phyloP scores from a whole-genome alignment of 2,888 invertebrate genomes.

The Cryptosula pallasiana region DNA sequence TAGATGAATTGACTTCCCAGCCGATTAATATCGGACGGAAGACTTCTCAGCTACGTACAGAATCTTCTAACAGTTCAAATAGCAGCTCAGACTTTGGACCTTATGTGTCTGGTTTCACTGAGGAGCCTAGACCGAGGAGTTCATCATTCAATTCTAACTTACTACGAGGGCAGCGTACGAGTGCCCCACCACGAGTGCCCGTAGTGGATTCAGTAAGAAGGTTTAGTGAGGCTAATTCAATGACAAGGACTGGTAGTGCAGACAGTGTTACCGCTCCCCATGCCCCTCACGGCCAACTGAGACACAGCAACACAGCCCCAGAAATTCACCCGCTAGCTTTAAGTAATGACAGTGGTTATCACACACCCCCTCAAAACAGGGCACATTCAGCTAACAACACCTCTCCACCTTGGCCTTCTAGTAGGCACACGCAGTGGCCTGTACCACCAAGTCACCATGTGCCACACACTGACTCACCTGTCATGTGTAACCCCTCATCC shows the following conservation, averaged over 20 bases:
- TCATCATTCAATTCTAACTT: conserved; percentile 8
- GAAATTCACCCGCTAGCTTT: background rate
- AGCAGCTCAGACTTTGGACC: conserved; percentile 7
- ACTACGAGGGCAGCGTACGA: background rate
- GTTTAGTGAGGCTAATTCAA: background rate
- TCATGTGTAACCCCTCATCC: background rate
- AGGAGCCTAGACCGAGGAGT: background rate
- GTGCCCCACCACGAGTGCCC: background rate
- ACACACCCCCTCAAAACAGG: conserved; percentile 16
- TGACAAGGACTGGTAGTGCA: background rate
- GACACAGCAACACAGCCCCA: conserved; percentile 4
- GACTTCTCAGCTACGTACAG: background rate
- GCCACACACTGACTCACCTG: background rate
- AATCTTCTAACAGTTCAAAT: background rate
- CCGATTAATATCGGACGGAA: background rate
- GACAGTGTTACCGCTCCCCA: background rate
- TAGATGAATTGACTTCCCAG: conserved; percentile 1
- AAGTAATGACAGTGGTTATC: conserved; percentile 18
- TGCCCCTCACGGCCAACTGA: background rate
- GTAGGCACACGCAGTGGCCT: background rate
- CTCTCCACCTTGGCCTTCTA: conserved; percentile 4
- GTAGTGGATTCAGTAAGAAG: conserved; percentile 1
- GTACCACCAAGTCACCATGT: background rate
- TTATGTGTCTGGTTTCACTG: conserved; percentile 7
- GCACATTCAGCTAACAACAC: background rate